Percentiles rank a stretch among this genome's conserved stretches.
These are phyloP conservation scores for Prenolepis imparis DNA, from an alignment of 2,888 invertebrate species.

Conservation along the genomic window DNA sequence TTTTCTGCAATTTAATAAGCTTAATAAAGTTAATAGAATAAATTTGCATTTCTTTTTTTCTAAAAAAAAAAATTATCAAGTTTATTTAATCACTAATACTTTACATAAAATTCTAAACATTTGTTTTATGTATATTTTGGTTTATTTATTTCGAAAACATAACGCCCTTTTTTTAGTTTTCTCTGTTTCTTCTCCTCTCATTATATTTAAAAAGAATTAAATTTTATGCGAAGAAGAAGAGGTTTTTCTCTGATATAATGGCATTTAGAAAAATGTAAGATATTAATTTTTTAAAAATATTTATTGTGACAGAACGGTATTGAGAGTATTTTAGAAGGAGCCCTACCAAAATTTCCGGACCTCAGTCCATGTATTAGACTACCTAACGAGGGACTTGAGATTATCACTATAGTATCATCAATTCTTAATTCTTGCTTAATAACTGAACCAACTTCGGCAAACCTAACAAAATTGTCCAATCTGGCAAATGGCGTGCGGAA, in stretches of 20 bases:
- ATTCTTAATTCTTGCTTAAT: background rate
- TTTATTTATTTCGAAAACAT: background rate
- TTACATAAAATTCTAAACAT: background rate
- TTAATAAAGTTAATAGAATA: constrained; percentile 4
- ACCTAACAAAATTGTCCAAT: background rate
- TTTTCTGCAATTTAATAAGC: background rate
- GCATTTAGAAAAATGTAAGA: background rate
- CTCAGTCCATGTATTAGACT: background rate
- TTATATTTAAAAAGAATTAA: background rate
- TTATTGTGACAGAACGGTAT: background rate
- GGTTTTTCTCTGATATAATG: background rate
- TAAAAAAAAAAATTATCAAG: background rate
- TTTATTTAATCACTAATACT: background rate
- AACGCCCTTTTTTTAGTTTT: background rate
- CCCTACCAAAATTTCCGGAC: background rate
- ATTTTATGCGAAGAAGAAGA: background rate
- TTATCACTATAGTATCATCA: fast-evolving
- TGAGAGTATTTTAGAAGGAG: background rate
- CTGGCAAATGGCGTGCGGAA: background rate
- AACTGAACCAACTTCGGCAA: background rate
- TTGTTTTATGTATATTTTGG: background rate
- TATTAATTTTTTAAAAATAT: constrained; percentile 4
- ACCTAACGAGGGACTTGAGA: background rate
- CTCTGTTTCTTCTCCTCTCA: background rate
- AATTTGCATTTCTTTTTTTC: background rate